A percentile compares a stretch with the other conserved stretches of the same genome.
phyloP scores from a whole-genome alignment of 2,113 vertebrate genomes.

The Petromus typicus region DNA sequence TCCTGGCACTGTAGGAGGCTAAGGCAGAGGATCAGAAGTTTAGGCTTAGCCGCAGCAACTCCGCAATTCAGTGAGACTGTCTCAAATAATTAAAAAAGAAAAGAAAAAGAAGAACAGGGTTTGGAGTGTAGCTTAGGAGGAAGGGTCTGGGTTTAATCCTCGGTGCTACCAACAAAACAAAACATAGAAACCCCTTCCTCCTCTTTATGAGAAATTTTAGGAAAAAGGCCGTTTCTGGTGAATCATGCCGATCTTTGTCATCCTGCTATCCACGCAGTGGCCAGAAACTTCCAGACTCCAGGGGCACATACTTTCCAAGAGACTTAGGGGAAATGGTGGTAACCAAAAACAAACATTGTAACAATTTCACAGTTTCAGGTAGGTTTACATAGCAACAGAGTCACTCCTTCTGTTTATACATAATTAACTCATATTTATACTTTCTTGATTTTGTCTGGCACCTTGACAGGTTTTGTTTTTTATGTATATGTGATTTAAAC shows the following conservation, averaged over 20 bases:
- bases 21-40: neutral
- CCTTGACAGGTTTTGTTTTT: conserved; percentile 49
- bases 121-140: neutral
- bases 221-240: neutral
- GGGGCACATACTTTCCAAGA: conserved; percentile 33
- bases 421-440: conserved; percentile 70
- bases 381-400: conserved; percentile 63
- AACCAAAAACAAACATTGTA: conserved; percentile 71
- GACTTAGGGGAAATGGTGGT: conserved; percentile 49
- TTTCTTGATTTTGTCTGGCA: conserved; percentile 65
- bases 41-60: neutral
- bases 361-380: conserved; percentile 69
- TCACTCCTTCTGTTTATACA: conserved; percentile 63
- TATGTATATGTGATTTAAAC: neutral
- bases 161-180: neutral
- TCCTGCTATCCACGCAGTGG: conserved; percentile 28
- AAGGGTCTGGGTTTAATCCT: neutral
- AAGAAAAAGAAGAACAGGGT: neutral
- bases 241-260: neutral
- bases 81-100: neutral
- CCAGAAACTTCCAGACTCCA: neutral
- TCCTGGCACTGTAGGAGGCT: neutral
- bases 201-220: conserved; percentile 59
- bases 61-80: neutral
- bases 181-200: neutral